Evolutionary conservation across 1,140 invertebrate species (phyloP).

Genomic region (Diuraphis noxia): DNA sequence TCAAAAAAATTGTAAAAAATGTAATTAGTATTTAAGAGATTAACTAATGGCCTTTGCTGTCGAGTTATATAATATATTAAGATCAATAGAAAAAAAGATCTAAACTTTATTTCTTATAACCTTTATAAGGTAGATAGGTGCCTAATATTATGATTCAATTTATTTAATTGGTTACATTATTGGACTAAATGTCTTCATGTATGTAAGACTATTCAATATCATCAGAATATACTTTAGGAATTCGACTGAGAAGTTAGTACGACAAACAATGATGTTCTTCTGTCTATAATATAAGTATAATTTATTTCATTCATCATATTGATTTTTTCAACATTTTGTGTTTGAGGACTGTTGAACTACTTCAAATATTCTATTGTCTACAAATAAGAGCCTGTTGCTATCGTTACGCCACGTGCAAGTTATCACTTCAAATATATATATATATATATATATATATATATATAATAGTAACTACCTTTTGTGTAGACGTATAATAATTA

Average conservation of each 20-base stretch:
- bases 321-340: not conserved
- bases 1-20: too few relatives aligned
- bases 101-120: too few relatives aligned
- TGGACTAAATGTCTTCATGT: not conserved
- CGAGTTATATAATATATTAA: too few relatives aligned
- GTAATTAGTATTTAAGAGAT: too few relatives aligned
- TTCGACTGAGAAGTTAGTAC: not conserved
- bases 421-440: not conserved
- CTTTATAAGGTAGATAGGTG: not conserved
- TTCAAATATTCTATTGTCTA: not conserved
- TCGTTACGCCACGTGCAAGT: conserved; percentile 13
- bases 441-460: too few relatives aligned
- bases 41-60: too few relatives aligned
- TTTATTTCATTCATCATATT: not conserved
- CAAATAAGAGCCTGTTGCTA: conserved; percentile 33
- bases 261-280: not conserved
- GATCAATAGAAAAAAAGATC: too few relatives aligned
- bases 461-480: too few relatives aligned
- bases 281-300: not conserved
- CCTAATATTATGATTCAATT: not conserved
- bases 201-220: not conserved
- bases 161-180: not conserved
- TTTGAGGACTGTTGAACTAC: not conserved
- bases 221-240: not conserved
- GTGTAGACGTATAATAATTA: not conserved